phyloP scores from a whole-genome alignment of 2,888 invertebrate species.

The Isotomurus palustris region DNA sequence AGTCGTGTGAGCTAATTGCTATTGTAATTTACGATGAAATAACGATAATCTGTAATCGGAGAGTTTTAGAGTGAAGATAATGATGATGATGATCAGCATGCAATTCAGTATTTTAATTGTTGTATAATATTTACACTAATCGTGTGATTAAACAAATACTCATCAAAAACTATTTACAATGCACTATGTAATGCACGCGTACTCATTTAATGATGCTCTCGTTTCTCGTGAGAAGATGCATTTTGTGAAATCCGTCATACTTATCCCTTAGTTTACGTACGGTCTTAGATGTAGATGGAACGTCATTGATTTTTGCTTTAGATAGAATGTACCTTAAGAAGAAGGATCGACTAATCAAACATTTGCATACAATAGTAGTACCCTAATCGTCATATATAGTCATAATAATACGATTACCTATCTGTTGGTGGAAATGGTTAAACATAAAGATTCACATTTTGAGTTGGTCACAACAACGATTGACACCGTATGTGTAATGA shows the following conservation, averaged over 20 bases:
- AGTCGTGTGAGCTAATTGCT: no score
- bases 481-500: background rate
- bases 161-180: background rate
- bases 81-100: no score
- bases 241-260: slow-evolving; percentile 13
- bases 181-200: no score
- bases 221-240: no score
- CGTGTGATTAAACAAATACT: background rate
- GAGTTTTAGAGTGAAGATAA: no score
- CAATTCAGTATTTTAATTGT: no score
- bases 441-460: background rate
- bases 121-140: no score
- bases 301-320: slow-evolving; percentile 9
- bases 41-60: no score
- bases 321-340: no score
- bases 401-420: background rate
- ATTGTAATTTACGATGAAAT: no score
- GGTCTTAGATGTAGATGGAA: slow-evolving; percentile 11
- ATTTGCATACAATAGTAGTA: slow-evolving; percentile 7
- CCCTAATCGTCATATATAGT: background rate
- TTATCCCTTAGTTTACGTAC: slow-evolving; percentile 8
- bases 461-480: background rate
- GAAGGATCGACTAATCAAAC: slow-evolving; percentile 13
- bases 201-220: no score
- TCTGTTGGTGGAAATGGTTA: no score